Base-by-base conservation (phyloP, 2,797 vertebrate species). In the Zalophus californianus region DNA sequence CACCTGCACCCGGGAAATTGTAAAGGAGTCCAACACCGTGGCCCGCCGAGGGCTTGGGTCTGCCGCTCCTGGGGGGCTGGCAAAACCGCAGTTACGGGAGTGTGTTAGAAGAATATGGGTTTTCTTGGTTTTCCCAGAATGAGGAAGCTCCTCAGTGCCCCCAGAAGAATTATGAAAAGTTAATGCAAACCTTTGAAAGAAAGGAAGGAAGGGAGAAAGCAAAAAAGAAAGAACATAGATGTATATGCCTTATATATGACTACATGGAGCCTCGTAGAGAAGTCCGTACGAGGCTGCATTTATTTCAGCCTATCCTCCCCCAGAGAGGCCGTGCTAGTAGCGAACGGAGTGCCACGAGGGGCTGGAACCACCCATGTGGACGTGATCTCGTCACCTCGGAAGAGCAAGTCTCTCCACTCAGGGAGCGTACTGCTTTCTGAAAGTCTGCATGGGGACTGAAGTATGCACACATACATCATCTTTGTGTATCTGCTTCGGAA, bases 181-280 rank as follows among this genome's bases (percentile, higher is more conserved):
- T 90, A 97, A 97, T 94, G 79, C 97, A 97, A 97, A 94, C 66
- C 77, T 97, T 95, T 80, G 91, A 48, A 84, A 97, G 90, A 93
- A 86, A 96, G 44, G 86, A 90, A 60, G 77, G 32, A 44, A 44
- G 44, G 44, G 9, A 44, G 44, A 82, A 90, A 48, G 66, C n/a
- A 68, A 38, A 0, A 79, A 60, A 91, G 70, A 96, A 93, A 96
- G n/a, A 85, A 86, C 79, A 87, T 54, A 96, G 82, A 91, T 86
- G 70, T 91, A 96, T 94, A 97, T 77, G 86, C 54, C 93, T 75
- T 98, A 92, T 95, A 96, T 89, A 95, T 50, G 95, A 92, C 96
- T 91, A 97, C 56, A 92, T 5, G 96, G 85, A 92, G 97, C 56
- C 92, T 92, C 94, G 90, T 68, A 64, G 94, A 78, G 83, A 95